Percentiles rank a stretch among this genome's conserved stretches.
phyloP scores from a whole-genome alignment of 2,113 vertebrate genomes.

The Larimichthys polyactis region DNA sequence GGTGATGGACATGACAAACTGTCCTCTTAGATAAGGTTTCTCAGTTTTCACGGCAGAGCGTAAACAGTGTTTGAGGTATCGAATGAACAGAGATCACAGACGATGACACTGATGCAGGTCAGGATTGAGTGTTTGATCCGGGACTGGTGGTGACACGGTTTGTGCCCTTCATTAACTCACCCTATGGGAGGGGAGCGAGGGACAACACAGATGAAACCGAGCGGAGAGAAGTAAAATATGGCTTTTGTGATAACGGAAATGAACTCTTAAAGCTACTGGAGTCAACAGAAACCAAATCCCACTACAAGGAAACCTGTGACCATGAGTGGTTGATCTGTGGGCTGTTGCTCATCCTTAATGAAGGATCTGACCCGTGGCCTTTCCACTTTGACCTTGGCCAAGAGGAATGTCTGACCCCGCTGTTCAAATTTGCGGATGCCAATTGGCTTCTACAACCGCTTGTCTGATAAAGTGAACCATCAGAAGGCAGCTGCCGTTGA shows the following conservation, averaged over 20 bases:
- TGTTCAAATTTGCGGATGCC: conserved; percentile 6
- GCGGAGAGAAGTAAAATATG: conserved; percentile 39
- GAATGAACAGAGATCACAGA: conserved; percentile 58
- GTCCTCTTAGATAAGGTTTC: conserved; percentile 44
- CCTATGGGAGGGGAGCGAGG: not conserved
- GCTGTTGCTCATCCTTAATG: conserved; percentile 34
- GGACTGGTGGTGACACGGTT: conserved; percentile 33
- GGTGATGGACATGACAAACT: conserved; percentile 39
- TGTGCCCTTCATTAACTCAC: conserved; percentile 30
- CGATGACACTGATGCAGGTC: not conserved
- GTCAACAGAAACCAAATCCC: conserved; percentile 58
- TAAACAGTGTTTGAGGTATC: conserved; percentile 60
- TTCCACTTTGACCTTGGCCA: conserved; percentile 40
- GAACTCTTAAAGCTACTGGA: not conserved
- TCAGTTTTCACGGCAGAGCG: conserved; percentile 60
- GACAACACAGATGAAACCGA: conserved; percentile 11
- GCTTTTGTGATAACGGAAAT: conserved; percentile 25
- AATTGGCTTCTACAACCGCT: conserved; percentile 5
- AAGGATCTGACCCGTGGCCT: conserved; percentile 49
- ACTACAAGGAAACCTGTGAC: conserved; percentile 16
- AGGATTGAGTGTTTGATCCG: conserved; percentile 57
- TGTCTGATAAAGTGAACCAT: not conserved
- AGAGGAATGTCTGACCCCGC: conserved; percentile 32
- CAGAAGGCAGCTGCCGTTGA: not conserved
- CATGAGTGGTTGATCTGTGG: conserved; percentile 11